Percentiles rank a stretch among this genome's conserved stretches.
These are phyloP conservation scores for Vidua chalybeata DNA, from an alignment of 2,113 vertebrate genomes.

Conservation along the genomic window DNA sequence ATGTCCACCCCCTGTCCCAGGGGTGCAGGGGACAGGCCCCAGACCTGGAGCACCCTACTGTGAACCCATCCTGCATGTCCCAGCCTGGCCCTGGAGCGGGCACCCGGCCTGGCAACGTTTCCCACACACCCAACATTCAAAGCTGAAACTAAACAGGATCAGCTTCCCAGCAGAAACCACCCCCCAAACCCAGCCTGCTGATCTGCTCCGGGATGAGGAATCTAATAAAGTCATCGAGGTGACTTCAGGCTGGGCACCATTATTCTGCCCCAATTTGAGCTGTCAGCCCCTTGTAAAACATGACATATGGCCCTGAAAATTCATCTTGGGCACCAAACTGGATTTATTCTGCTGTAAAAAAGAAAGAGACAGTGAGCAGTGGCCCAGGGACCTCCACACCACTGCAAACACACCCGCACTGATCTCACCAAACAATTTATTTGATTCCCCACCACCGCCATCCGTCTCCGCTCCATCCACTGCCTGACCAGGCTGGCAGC, in stretches of 20 bases:
- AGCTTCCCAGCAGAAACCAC: background rate
- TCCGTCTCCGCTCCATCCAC: slow-evolving; percentile 29
- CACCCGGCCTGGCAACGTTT: background rate
- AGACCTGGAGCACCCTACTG: background rate
- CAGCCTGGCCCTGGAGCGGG: background rate
- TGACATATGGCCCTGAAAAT: slow-evolving; percentile 31
- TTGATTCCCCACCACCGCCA: background rate
- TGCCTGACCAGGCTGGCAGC: slow-evolving; percentile 13
- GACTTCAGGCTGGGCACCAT: slow-evolving; percentile 20
- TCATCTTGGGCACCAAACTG: slow-evolving; percentile 45
- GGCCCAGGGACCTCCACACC: slow-evolving; percentile 25
- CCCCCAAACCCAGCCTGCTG: background rate
- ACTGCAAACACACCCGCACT: background rate
- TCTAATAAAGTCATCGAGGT: slow-evolving; percentile 12
- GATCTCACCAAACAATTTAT: slow-evolving; percentile 52
- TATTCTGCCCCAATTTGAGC: slow-evolving; percentile 40
- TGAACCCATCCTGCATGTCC: background rate
- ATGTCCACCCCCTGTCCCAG: background rate
- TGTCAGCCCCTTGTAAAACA: slow-evolving; percentile 58
- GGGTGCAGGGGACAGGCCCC: no score
- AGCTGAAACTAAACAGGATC: background rate
- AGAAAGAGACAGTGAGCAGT: slow-evolving; percentile 15
- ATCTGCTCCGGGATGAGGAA: background rate
- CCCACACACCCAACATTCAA: background rate
- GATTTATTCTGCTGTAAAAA: slow-evolving; percentile 60